Percentiles rank a stretch among this genome's conserved stretches.
Evolutionary conservation across 2,113 vertebrate species (phyloP).

Genomic region (Poeciliopsis turrubarensis): DNA sequence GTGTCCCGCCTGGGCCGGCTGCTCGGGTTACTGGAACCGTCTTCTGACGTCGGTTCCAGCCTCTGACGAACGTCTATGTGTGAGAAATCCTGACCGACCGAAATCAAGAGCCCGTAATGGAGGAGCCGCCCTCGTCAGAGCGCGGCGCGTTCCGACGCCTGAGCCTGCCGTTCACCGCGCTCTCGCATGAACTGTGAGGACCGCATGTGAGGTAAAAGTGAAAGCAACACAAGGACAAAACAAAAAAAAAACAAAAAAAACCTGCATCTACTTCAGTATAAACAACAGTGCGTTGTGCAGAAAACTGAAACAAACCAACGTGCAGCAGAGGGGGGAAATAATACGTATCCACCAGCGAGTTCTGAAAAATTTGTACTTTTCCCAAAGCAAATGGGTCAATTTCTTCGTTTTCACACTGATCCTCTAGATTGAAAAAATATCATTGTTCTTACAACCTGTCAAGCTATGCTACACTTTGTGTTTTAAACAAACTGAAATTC

Average conservation of each 20-base stretch:
- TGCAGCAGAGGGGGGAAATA: neutral
- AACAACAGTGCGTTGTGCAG: neutral
- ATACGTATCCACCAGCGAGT: neutral
- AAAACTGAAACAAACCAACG: constrained; percentile 6
- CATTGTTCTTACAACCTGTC: no score
- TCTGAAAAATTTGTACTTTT: no score
- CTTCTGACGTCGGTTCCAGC: constrained; percentile 41
- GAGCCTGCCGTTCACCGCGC: no score
- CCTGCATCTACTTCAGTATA: neutral
- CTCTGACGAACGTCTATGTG: constrained; percentile 32
- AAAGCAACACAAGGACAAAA: neutral
- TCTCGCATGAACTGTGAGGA: constrained; percentile 50
- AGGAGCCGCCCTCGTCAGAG: neutral
- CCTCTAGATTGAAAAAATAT: neutral
- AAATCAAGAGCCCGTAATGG: constrained; percentile 39
- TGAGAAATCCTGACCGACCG: constrained; percentile 8
- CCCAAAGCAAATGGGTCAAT: neutral
- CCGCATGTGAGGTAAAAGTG: constrained; percentile 46
- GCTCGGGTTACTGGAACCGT: constrained; percentile 61
- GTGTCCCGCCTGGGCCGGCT: constrained; percentile 56
- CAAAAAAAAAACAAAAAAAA: neutral
- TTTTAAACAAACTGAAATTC: neutral
- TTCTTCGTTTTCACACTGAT: neutral
- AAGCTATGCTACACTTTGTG: neutral
- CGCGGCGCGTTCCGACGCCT: no score